Evolutionary conservation across 1,140 invertebrate species (phyloP), one percentile per base, ranked within the genome.

Genomic region (Nebria ingens): DNA sequence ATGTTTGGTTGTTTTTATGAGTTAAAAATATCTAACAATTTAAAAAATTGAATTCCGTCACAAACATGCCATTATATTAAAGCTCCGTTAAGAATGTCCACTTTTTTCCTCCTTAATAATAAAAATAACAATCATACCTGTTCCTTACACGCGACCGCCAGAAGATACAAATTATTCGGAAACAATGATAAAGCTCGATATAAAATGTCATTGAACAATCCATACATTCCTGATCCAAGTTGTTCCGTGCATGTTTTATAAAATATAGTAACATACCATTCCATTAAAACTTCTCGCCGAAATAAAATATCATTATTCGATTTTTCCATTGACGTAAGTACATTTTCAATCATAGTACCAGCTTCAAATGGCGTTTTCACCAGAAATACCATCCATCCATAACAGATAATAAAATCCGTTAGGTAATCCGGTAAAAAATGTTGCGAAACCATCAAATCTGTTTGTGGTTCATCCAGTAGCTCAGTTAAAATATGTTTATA

Each of bases 121-220:
- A n/a, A n/a, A n/a, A n/a, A n/a, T n/a, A n/a, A n/a, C n/a, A n/a
- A n/a, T n/a, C n/a, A n/a, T n/a, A 45, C 40, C 15, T 45, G 40
- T 17, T 45, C 40, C 15, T 45, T 45, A 21, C 19, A 4, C 4
- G 17, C 50, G 21, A 68, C 60, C 11, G 67, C 61, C 11, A 83
- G 66, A 1, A 83, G 60, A 52, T 71, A 73, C 50, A 79, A 63
- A 66, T 84, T 84, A 55, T 78, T 73, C 1, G 79, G 78, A 64
- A 74, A 83, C 21, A 68, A 59, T 1, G 67, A 55, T 17, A 82
- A 62, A 3, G 72, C 73, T 2, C 54, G 53, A 21, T 60, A 54
- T 11, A 77, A 52, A 0, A 68, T 54, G 1, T 67, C 52, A 19
- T 66, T 58, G n/a, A 76, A 50, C 1, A 64, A 53, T 17, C 59